Evolutionary conservation across 2,797 vertebrate genomes (phyloP), one percentile per base, ranked within the genome.

Genomic region (Acomys russatus): DNA sequence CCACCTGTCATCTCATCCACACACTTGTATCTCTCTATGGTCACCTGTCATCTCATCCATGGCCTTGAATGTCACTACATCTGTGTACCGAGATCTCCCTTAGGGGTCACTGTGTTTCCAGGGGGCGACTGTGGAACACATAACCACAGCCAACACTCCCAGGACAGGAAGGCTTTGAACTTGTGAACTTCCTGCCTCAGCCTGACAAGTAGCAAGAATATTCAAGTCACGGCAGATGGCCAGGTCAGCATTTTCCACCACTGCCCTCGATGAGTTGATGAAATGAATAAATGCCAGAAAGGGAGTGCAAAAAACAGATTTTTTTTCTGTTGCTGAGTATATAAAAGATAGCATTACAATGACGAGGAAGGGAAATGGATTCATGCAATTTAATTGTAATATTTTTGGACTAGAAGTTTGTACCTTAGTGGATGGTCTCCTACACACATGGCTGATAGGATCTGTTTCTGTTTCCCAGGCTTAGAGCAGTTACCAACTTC

Each of bases 401-500:
- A 6, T 78, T 96, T 92, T 87, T 78, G 5, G 11, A 83, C 56
- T 20, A n/a, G 68, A 66, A 73, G 9, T 2, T 23, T 73, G 14
- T 9, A 9, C 35, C 33, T 38, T 70, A 68, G 5, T 38, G n/a
- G 78, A 3, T 84, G 77, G 38, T 73, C 33, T 63, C 14, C 59
- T 12, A 79, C 1, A 64, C 38, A 90, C 79, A 86, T 38, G 44
- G 90, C 76, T 35, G 54, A 14, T 1, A 70, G 17, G 9, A 59
- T 77, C 56, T 17, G 59, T 88, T 51, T 80, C 84, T 95, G 35
- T 73, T 92, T 87, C 30, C 23, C 73, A 33, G n/a, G 68, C 38
- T 91, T 90, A n/a, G 63, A 7, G 51, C 22, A 61, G 30, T 80
- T 74, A 17, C 11, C 49, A 84, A 30, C 25, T 64, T 88, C 66